Base-by-base conservation (phyloP, 2,797 vertebrate genomes). In the Leptodactylus fallax region DNA sequence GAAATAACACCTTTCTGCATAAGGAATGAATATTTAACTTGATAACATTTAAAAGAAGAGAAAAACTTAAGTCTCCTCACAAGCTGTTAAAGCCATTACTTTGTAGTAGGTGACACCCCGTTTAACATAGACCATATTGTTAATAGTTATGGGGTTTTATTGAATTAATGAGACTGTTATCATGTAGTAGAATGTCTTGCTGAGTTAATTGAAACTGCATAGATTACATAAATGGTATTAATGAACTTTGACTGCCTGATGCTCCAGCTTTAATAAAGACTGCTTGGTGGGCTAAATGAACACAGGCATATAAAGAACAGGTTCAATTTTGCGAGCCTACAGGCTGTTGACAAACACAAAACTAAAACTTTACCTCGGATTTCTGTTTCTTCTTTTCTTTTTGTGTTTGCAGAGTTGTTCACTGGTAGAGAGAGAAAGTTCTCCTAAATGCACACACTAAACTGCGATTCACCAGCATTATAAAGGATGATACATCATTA, bases 171-270 rank as follows among this genome's bases (percentile, higher is more conserved):
- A 96, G 95, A 95, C 94, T 94, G 93, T 96, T 96, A 95, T 95
- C 95, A 95, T 96, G 95, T 94, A 94, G 95, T 95, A 94, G 94
- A 95, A 94, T 95, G 94, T 95, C 95, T 96, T 96, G 95, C 95
- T 95, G 95, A 95, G 94, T 95, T 96, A 96, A 96, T 95, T 96
- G 95, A 96, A 96, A 95, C 94, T 93, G 94, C 94, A 94, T 94
- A 96, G 95, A 95, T 96, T 96, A 95, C 95, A 96, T 95, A 95
- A 96, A 95, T 96, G 95, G 95, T 96, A 96, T 96, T 96, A 96
- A 96, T 96, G 95, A 96, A 95, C 95, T 96, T 95, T 96, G 95
- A 95, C 95, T 95, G 95, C 94, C 95, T 96, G 94, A 94, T 95
- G 95, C 92, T 92, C 95, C 92, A 90, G 93, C 94, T 95, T 96